phyloP scores from a whole-genome alignment of 1,140 invertebrate genomes.

The Spodoptera litura region DNA sequence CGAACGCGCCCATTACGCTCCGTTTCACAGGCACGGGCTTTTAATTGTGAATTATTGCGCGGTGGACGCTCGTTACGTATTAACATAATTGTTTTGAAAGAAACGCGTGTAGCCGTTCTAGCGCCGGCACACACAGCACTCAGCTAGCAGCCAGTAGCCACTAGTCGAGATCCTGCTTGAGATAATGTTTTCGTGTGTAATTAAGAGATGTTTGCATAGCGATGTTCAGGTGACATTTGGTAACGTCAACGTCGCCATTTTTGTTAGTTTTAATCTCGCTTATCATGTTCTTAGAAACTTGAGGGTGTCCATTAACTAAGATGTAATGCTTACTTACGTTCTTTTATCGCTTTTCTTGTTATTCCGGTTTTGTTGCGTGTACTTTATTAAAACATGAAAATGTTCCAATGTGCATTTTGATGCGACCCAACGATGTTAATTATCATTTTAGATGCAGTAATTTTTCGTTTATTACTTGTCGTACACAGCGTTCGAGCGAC shows the following conservation, averaged over 20 bases:
- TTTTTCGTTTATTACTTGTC: constrained; percentile 76
- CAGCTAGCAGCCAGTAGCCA: no score
- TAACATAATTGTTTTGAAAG: constrained; percentile 84
- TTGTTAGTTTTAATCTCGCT: constrained; percentile 66
- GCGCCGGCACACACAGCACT: constrained; percentile 29
- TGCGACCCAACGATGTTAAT: constrained; percentile 69
- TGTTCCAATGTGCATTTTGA: constrained; percentile 62
- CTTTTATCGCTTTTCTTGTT: constrained; percentile 65
- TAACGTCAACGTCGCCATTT: constrained; percentile 66
- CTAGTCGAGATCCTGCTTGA: constrained; percentile 70
- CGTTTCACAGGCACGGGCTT: constrained; percentile 61
- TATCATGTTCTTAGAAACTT: constrained; percentile 75
- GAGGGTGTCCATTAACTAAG: constrained; percentile 69
- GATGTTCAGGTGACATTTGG: constrained; percentile 72
- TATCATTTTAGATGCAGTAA: constrained; percentile 71
- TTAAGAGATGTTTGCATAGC: constrained; percentile 80
- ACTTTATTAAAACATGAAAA: constrained; percentile 62
- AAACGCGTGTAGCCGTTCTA: constrained; percentile 77
- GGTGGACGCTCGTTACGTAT: constrained; percentile 65
- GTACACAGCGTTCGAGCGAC: constrained; percentile 51
- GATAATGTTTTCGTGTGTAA: constrained; percentile 71
- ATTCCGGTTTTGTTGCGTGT: constrained; percentile 56
- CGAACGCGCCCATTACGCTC: constrained; percentile 65
- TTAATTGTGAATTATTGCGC: constrained; percentile 80
- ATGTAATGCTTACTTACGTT: constrained; percentile 63